A percentile compares a stretch with the other conserved stretches of the same genome.
Evolutionary conservation across 2,113 vertebrate species (phyloP).

Genomic region (Mus musculus): DNA sequence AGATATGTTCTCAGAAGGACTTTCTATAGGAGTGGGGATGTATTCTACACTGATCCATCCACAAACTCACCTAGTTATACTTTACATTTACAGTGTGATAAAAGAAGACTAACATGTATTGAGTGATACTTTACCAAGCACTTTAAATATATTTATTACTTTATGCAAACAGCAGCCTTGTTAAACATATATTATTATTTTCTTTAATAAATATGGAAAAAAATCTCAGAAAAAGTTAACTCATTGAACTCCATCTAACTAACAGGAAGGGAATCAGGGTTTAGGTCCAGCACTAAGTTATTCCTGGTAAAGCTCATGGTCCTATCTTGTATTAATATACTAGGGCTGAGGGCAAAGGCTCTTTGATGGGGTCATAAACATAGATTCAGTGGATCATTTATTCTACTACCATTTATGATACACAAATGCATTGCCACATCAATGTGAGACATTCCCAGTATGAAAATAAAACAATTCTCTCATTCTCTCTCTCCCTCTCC

Average conservation of each 20-base stretch:
- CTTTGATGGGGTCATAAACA: conserved; percentile 27
- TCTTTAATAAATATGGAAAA: conserved; percentile 25
- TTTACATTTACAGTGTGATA: conserved; percentile 16
- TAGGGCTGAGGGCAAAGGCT: background rate
- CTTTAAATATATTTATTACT: conserved; percentile 56
- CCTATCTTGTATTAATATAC: background rate
- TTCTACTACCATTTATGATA: conserved; percentile 36
- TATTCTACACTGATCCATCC: conserved; percentile 9
- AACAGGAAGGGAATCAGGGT: background rate
- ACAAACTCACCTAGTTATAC: conserved; percentile 22
- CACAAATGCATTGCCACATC: background rate
- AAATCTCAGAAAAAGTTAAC: conserved; percentile 44
- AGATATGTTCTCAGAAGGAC: conserved; percentile 20
- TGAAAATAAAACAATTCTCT: conserved; percentile 23
- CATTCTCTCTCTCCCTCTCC: no score
- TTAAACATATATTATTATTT: conserved; percentile 10
- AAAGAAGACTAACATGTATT: conserved; percentile 46
- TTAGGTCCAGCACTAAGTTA: conserved; percentile 23
- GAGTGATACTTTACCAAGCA: conserved; percentile 30
- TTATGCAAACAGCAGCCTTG: conserved; percentile 45
- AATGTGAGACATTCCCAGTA: conserved; percentile 53
- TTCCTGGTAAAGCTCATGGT: background rate
- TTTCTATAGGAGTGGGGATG: background rate
- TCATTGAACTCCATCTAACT: background rate
- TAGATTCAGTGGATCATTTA: background rate